A percentile compares a stretch with the other conserved stretches of the same genome.
Evolutionary conservation across 2,888 invertebrate species (phyloP).

Genomic region (Brachyptera risi): DNA sequence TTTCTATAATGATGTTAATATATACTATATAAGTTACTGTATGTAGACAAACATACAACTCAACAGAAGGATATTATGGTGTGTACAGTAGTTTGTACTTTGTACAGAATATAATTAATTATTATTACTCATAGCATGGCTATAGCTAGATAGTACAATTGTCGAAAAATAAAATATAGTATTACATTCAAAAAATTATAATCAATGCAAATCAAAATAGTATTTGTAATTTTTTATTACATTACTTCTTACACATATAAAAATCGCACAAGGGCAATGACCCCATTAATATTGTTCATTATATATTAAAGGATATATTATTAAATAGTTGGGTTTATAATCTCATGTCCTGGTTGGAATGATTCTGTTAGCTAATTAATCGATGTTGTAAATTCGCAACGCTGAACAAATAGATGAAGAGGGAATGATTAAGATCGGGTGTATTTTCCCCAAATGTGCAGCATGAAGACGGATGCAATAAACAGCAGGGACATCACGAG

Average conservation of each 20-base stretch:
- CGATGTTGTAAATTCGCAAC: no score
- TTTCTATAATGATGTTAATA: not conserved
- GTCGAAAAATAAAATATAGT: no score
- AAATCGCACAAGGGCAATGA: not conserved
- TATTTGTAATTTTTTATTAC: constrained; percentile 8
- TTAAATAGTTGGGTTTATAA: not conserved
- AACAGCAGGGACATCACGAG: constrained; percentile 98
- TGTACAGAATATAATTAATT: no score
- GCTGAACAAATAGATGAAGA: not conserved
- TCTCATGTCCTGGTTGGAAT: constrained; percentile 12
- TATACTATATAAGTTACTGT: not conserved
- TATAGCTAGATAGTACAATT: no score
- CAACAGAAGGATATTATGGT: no score
- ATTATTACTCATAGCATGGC: no score
- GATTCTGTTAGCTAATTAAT: not conserved
- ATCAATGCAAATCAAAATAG: no score
- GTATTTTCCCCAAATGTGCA: constrained; percentile 99
- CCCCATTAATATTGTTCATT: not conserved
- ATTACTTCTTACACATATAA: constrained; percentile 6
- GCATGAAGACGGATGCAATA: constrained; percentile 99
- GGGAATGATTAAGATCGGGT: constrained; percentile 52
- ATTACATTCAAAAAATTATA: no score
- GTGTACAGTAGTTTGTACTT: no score
- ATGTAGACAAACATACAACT: no score
- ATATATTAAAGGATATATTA: not conserved